A percentile compares a stretch with the other conserved stretches of the same genome.
These are phyloP conservation scores for Cabera pusaria DNA, from an alignment of 2,888 invertebrate genomes.

Conservation along the genomic window DNA sequence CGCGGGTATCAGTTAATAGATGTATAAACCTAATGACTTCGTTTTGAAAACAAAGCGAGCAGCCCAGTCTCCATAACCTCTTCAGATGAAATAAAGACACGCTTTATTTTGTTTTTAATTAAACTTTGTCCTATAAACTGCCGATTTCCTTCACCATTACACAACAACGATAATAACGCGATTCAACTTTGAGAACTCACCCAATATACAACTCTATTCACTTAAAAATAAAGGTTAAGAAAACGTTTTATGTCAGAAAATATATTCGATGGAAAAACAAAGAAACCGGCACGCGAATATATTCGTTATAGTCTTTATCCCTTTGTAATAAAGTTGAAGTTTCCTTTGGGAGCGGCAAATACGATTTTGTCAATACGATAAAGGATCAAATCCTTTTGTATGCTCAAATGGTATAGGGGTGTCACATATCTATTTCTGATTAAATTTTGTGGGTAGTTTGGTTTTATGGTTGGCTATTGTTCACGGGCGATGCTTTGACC, in stretches of 20 bases:
- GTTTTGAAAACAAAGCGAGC: too few relatives aligned
- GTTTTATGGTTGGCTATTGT: too few relatives aligned
- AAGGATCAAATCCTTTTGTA: conserved; percentile 5
- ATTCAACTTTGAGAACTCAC: neutral
- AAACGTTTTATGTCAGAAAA: neutral
- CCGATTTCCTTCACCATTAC: conserved; percentile 4
- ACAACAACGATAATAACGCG: neutral
- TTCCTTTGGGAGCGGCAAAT: neutral
- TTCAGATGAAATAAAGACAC: conserved; percentile 1
- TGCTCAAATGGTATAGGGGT: conserved; percentile 2
- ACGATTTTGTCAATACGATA: neutral
- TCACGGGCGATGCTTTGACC: too few relatives aligned
- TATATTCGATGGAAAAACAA: neutral
- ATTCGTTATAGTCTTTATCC: too few relatives aligned
- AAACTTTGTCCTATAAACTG: conserved; percentile 14
- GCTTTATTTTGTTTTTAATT: conserved; percentile 14
- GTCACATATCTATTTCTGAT: too few relatives aligned
- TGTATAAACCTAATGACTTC: too few relatives aligned
- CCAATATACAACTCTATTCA: conserved; percentile 1
- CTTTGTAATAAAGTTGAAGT: too few relatives aligned
- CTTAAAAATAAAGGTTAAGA: neutral
- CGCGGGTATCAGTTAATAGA: too few relatives aligned
- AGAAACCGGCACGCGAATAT: neutral
- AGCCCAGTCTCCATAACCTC: conserved; percentile 1
- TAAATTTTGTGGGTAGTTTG: too few relatives aligned